A percentile compares a stretch with the other conserved stretches of the same genome.
These are phyloP conservation scores for Pseudocheirus occidentalis DNA, from an alignment of 2,797 vertebrate genomes.

Conservation along the genomic window DNA sequence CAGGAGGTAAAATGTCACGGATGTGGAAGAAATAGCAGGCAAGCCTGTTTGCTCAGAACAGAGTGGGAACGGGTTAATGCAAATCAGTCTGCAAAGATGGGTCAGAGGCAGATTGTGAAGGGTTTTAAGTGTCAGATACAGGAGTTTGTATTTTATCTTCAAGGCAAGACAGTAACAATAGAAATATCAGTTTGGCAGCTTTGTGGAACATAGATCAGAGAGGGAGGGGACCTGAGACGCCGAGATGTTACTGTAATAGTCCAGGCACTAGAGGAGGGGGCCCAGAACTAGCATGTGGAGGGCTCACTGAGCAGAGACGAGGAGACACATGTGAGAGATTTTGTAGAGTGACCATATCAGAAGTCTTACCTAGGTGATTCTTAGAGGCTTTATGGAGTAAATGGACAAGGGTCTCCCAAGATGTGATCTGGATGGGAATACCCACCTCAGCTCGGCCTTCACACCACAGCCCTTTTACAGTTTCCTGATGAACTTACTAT, in stretches of 20 bases:
- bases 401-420: background rate
- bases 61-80: no score
- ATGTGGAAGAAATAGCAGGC: background rate
- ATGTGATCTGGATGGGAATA: background rate
- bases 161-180: background rate
- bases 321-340: background rate
- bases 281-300: background rate
- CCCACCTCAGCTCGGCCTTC: background rate
- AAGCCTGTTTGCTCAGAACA: background rate
- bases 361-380: background rate
- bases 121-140: background rate
- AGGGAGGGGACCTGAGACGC: background rate
- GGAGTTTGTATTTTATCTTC: background rate
- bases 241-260: background rate
- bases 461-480: background rate
- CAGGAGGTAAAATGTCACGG: background rate
- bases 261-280: background rate
- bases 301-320: background rate
- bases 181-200: background rate
- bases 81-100: background rate
- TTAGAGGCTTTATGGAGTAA: no score
- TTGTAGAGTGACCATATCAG: background rate
- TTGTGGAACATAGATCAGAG: background rate
- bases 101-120: background rate
- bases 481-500: background rate